Conservation (phyloP, 2,797 vertebrate genomes). For the Nasua narica region DNA sequence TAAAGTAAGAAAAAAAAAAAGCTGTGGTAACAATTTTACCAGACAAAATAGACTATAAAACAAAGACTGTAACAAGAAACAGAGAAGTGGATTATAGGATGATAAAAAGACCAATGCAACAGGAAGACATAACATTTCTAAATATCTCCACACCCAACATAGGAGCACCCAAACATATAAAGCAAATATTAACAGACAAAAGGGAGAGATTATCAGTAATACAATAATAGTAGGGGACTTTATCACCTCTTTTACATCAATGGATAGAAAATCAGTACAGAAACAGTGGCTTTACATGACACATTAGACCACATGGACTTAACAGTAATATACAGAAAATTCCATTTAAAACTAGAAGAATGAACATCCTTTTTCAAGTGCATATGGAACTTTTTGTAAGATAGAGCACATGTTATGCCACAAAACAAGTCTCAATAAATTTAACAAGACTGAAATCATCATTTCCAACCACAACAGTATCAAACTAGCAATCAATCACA, state of each 20-base stretch:
- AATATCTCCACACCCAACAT: not conserved
- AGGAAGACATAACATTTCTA: not conserved
- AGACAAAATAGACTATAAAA: not conserved
- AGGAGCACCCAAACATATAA: not conserved
- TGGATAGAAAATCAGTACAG: not conserved
- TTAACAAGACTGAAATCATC: not conserved
- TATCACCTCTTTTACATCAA: not conserved
- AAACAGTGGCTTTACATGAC: not conserved
- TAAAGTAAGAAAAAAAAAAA: not conserved
- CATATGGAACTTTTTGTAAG: not conserved
- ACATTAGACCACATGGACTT: not conserved
- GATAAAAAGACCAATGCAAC: not conserved
- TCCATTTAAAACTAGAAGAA: not conserved
- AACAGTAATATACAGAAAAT: not conserved
- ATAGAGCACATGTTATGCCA: not conserved
- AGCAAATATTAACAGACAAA: not conserved
- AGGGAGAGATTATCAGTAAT: not conserved
- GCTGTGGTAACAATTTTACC: not conserved
- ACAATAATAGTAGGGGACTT: not conserved
- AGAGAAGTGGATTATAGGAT: not conserved
- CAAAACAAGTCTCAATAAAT: not conserved
- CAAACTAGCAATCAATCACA: not conserved
- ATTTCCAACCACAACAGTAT: not conserved
- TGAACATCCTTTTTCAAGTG: not conserved
- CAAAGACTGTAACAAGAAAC: not conserved